Percentiles rank a stretch among this genome's conserved stretches.
Evolutionary conservation across 2,797 vertebrate species (phyloP).

Genomic region (Otolemur crassicaudatus): DNA sequence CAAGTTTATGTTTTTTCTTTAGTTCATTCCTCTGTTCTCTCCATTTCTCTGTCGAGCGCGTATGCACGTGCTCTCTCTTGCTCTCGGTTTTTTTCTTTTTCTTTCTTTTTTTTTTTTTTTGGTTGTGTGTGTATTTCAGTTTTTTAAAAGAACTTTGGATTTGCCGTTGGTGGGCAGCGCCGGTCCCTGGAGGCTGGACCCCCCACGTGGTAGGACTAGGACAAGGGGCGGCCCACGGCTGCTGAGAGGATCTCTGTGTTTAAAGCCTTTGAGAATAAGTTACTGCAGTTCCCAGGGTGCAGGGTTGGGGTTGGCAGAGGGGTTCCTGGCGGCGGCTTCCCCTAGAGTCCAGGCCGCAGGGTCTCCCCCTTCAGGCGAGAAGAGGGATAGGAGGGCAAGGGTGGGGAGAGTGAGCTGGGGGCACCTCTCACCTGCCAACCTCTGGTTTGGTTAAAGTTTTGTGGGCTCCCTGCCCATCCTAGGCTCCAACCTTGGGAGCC

Average conservation of each 20-base stretch:
- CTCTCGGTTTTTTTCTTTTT: not conserved
- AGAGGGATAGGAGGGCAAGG: not conserved
- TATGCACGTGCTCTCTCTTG: not conserved
- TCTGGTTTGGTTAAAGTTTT: slow-evolving; percentile 83
- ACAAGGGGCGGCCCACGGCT: slow-evolving; percentile 63
- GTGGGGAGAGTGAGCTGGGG: slow-evolving; percentile 42
- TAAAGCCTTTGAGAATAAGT: slow-evolving; percentile 86
- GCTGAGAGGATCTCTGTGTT: slow-evolving; percentile 81
- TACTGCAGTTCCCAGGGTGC: slow-evolving; percentile 79
- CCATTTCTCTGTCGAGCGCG: slow-evolving; percentile 56
- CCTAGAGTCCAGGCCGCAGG: slow-evolving; percentile 66
- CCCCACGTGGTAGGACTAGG: slow-evolving; percentile 66
- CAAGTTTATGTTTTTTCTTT: slow-evolving; percentile 73
- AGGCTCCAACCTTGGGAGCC: slow-evolving; percentile 73
- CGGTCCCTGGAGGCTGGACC: slow-evolving; percentile 59
- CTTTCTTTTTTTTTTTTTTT: slow-evolving; percentile 51
- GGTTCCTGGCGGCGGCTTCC: slow-evolving; percentile 56
- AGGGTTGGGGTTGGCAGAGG: slow-evolving; percentile 69
- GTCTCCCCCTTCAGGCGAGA: slow-evolving; percentile 12
- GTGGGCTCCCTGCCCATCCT: slow-evolving; percentile 76
- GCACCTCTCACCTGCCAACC: slow-evolving; percentile 56
- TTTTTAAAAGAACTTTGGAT: slow-evolving; percentile 83
- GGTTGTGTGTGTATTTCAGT: slow-evolving; percentile 77
- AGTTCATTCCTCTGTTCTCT: slow-evolving; percentile 78
- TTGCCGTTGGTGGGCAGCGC: slow-evolving; percentile 79